Evolutionary conservation across 2,888 invertebrate species (phyloP), one percentile per base, ranked within the genome.

Genomic region (Neria commutata): DNA sequence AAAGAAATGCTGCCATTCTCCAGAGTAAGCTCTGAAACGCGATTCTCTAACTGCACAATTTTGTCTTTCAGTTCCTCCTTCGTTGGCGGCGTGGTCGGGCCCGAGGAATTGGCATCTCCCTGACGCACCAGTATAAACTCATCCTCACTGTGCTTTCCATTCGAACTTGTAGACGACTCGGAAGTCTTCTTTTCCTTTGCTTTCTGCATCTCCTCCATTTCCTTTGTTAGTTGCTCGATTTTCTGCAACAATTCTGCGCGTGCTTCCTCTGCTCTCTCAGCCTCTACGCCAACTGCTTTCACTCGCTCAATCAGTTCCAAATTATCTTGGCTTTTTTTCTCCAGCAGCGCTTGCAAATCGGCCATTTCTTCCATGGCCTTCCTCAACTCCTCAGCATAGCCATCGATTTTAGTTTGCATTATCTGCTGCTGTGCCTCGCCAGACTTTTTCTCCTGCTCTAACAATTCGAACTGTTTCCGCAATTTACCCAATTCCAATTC

Each of bases 51-150:
- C 8, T 75, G 66, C 46, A 75, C 76, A 4, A 83, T 69, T 60
- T 81, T 79, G 54, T 80, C 73, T 56, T 82, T 80, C 26, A 79
- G 53, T 52, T 76, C 70, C 54, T 76, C 76, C 52, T 79, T 80
- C 1, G 68, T 64, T 1, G 70, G 71, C 2, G 72, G 72, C 24
- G 67, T 64, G 0, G 71, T 68, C 3, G 71, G 67, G 6, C 67
- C 69, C 11, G 67, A 70, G 14, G 74, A 62, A 11, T 68, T 66
- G 4, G 70, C 67, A 45, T 78, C 77, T 6, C 72, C 66, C 26
- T 77, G 75, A 23, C 77, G 71, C 6, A 81, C 78, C 16, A 81
- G 78, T 54, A 80, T 80, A 66, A 78, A 72, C 67, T 72, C 78
- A 62, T 72, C 76, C 66, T 69, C 80, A 67, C 72, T 78, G 61